phyloP scores from a whole-genome alignment of 2,888 invertebrate species.

The Epistrophella euchroma region DNA sequence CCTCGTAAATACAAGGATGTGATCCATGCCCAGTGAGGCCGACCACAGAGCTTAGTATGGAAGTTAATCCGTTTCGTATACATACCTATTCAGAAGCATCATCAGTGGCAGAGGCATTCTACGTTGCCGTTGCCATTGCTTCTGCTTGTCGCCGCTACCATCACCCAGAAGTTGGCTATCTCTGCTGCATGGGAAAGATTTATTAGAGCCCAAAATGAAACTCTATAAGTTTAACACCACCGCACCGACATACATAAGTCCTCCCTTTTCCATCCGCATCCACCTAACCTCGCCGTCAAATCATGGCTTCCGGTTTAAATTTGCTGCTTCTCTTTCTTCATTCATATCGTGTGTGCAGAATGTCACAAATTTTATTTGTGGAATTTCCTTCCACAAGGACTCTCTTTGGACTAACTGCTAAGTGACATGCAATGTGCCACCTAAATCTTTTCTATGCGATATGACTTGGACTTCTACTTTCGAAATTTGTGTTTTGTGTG shows the following conservation, averaged over 20 bases:
- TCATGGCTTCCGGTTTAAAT: slow-evolving; percentile 71
- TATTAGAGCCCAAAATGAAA: slow-evolving; percentile 68
- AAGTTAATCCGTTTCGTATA: slow-evolving; percentile 62
- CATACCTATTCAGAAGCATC: slow-evolving; percentile 47
- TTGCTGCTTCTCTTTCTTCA: slow-evolving; percentile 44
- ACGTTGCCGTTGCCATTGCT: background rate
- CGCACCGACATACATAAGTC: slow-evolving; percentile 11
- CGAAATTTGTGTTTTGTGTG: slow-evolving; percentile 43
- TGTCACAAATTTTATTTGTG: slow-evolving; percentile 61
- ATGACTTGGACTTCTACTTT: slow-evolving; percentile 48
- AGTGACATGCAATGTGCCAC: slow-evolving; percentile 72
- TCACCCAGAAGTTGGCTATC: slow-evolving; percentile 41
- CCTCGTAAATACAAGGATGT: slow-evolving; percentile 64
- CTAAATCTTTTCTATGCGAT: slow-evolving; percentile 64
- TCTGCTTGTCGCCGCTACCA: slow-evolving; percentile 41
- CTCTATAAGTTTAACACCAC: slow-evolving; percentile 63
- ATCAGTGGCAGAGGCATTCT: slow-evolving; percentile 25
- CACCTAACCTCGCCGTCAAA: slow-evolving; percentile 23
- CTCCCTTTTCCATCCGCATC: background rate
- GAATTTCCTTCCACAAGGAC: slow-evolving; percentile 54
- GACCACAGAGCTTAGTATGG: slow-evolving; percentile 56
- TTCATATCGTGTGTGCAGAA: slow-evolving; percentile 48
- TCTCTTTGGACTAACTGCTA: slow-evolving; percentile 61
- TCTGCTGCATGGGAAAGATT: slow-evolving; percentile 68
- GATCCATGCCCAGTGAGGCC: slow-evolving; percentile 30